Conservation (phyloP, 2,113 vertebrate genomes). For the Pardalotus punctatus region DNA sequence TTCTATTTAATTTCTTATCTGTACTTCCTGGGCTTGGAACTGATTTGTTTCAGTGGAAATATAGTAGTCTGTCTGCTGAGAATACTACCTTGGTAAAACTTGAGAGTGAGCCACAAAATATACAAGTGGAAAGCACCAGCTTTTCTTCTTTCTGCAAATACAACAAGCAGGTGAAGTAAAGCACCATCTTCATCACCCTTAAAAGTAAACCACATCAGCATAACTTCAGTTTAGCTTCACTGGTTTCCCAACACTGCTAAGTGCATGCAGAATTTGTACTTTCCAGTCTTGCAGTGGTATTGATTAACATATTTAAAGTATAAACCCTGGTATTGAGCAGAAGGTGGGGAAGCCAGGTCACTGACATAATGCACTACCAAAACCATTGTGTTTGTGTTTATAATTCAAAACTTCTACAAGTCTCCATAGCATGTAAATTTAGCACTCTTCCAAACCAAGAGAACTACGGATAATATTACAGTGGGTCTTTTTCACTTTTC, state of each 20-base stretch:
- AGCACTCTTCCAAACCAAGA: neutral
- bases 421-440: neutral
- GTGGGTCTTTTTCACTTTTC: neutral
- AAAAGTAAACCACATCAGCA: neutral
- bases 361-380: neutral
- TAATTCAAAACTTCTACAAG: neutral
- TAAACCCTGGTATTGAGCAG: neutral
- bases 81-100: neutral
- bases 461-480: neutral
- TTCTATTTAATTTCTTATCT: neutral
- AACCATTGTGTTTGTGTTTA: neutral
- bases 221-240: neutral
- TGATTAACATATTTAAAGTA: neutral
- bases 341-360: neutral
- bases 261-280: neutral
- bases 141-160: neutral
- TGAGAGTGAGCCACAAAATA: neutral
- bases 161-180: neutral
- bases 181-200: neutral
- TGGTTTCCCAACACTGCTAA: neutral
- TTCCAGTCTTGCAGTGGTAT: neutral
- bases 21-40: neutral
- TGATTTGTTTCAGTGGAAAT: constrained; percentile 27
- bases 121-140: neutral
- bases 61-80: neutral